Evolutionary conservation across 30 jellyfish, hydroid and myxozoan genomes (phyloP), one percentile per base, ranked within the genome.

Genomic region (Cassiopea xamachana): DNA sequence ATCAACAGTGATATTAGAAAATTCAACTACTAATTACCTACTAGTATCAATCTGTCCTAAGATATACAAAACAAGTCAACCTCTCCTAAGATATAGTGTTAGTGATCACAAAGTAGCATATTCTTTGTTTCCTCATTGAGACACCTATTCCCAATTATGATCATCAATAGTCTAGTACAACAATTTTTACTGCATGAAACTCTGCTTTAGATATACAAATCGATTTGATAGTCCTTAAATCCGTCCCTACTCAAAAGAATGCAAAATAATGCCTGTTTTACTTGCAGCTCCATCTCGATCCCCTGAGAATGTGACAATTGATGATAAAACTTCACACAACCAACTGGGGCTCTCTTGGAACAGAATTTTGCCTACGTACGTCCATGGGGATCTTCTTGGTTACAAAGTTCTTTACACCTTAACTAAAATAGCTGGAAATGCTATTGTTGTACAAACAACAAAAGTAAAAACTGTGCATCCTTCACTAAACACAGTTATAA

Each of bases 351-450:
- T 90, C 16, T 46, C 89, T 8, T 90, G 97, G 97, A 60, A 60
- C 0, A 68, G 15, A 15, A 59, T 90, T 1, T 27, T 58, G 2
- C 18, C 50, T 1, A 47, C 19, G 46, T 83, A 70, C 58, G 76
- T 83, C 1, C 90, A 82, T 18, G 97, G 93, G 5, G 97, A 90
- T 77, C 86, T 90, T 19, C 75, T 12, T 46, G 97, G 97, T 15
- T 90, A 90, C 75, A 88, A 79, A 69, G 78, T 88, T 73, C 51
- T 70, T 6, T 88, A 88, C 76, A 88, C 72, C 14, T 61, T 88
- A 50, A 49, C 15, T n/a, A 88, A 73, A 77, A 45, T 79, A 14
- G 95, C 90, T 13, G 90, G 90, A 1, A 72, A 47, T 18, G 19
- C 77, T 5, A 69, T 78, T 8, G 83, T 88, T 2, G 47, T 39